phyloP scores from a whole-genome alignment of 2,888 invertebrate species.

The Epinotia demarniana region DNA sequence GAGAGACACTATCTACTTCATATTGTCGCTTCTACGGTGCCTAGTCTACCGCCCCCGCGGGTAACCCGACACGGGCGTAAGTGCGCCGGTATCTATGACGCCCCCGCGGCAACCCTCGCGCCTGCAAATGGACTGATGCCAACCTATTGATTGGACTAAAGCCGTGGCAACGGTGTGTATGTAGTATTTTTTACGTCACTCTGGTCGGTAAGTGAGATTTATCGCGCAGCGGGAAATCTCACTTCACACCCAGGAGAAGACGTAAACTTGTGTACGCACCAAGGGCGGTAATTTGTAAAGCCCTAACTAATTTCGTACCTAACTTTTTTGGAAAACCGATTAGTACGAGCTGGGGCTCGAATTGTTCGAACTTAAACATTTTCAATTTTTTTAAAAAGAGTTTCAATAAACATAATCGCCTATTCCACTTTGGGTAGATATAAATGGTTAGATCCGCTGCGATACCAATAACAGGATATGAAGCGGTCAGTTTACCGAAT shows the following conservation, averaged over 20 bases:
- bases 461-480: constrained; percentile 10
- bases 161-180: neutral
- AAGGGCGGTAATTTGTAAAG: too few relatives aligned
- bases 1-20: neutral
- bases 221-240: too few relatives aligned
- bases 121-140: constrained; percentile 11
- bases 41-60: constrained; percentile 42
- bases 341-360: too few relatives aligned
- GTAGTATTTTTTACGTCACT: too few relatives aligned
- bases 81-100: constrained; percentile 60
- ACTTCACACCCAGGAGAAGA: too few relatives aligned
- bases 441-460: neutral
- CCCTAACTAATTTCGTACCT: too few relatives aligned
- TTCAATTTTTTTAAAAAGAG: neutral
- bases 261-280: too few relatives aligned
- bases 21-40: constrained; percentile 46
- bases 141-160: constrained; percentile 25
- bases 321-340: too few relatives aligned
- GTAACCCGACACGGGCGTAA: constrained; percentile 60
- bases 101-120: constrained; percentile 33
- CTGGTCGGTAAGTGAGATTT: too few relatives aligned
- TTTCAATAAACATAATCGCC: neutral
- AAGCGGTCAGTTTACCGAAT: constrained; percentile 29
- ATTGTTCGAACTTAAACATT: too few relatives aligned
- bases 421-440: neutral